Conservation (phyloP, 2,113 vertebrate species). For the Mustela lutreola region DNA sequence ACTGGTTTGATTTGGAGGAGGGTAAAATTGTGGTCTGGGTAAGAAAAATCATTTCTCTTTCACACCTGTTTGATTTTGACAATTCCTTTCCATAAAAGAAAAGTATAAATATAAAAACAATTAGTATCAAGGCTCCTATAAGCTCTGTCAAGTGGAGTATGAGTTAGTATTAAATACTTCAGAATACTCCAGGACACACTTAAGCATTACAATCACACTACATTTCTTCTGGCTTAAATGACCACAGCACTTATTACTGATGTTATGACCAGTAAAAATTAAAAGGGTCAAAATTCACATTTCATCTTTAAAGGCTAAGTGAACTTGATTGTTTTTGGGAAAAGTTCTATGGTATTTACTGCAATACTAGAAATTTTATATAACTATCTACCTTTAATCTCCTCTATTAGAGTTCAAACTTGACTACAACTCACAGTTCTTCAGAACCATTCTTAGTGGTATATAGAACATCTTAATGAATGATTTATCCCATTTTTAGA, state of each 20-base stretch:
- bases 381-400: background rate
- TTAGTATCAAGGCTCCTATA: background rate
- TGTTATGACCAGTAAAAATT: background rate
- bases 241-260: background rate
- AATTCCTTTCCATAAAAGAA: background rate
- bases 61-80: background rate
- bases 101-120: background rate
- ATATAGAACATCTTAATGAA: background rate
- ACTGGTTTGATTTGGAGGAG: background rate
- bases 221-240: slow-evolving; percentile 34
- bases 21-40: background rate
- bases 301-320: slow-evolving; percentile 25
- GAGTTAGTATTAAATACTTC: background rate
- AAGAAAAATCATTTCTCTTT: background rate
- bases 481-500: background rate
- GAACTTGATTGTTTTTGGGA: background rate
- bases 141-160: background rate
- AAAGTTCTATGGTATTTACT: background rate
- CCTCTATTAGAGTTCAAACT: background rate
- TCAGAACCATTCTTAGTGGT: background rate
- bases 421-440: background rate
- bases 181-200: background rate
- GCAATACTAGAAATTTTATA: background rate
- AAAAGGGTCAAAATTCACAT: slow-evolving; percentile 36
- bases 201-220: background rate